Evolutionary conservation across 2,113 vertebrate species (phyloP).

Genomic region (Strigops habroptila): DNA sequence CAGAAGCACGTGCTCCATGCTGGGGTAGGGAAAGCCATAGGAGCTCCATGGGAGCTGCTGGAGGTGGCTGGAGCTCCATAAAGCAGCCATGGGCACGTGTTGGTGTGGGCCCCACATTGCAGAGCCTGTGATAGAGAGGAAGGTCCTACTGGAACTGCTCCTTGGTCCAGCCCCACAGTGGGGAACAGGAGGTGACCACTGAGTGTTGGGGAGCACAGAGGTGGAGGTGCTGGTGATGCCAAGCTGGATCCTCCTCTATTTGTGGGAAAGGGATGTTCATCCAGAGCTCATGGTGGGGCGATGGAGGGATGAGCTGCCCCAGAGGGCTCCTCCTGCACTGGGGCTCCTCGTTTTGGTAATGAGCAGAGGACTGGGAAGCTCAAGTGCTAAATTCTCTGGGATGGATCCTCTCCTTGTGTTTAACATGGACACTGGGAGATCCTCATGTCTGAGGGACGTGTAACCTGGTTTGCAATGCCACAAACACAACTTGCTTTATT

Average conservation of each 20-base stretch:
- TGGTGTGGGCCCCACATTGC: rapidly evolving
- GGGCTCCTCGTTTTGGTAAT: rapidly evolving
- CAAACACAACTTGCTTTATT: background rate
- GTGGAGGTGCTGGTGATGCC: background rate
- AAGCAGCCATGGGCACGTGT: rapidly evolving
- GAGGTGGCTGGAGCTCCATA: background rate
- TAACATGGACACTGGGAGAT: background rate
- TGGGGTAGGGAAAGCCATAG: background rate
- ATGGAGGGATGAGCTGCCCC: background rate
- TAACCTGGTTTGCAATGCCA: no score
- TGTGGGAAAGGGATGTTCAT: background rate
- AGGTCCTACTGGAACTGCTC: background rate
- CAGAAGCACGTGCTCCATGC: background rate
- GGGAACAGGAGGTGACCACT: background rate
- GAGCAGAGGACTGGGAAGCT: background rate
- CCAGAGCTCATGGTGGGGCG: background rate
- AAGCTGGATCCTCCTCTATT: background rate
- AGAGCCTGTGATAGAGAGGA: background rate
- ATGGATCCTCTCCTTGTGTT: background rate
- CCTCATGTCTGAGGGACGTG: background rate
- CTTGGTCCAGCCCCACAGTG: background rate
- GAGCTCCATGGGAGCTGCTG: rapidly evolving
- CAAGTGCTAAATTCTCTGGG: background rate
- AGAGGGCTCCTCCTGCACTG: background rate
- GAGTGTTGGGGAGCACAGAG: background rate